Evolutionary conservation across 1,140 invertebrate species (phyloP).

Genomic region (Neodiprion fabricii): DNA sequence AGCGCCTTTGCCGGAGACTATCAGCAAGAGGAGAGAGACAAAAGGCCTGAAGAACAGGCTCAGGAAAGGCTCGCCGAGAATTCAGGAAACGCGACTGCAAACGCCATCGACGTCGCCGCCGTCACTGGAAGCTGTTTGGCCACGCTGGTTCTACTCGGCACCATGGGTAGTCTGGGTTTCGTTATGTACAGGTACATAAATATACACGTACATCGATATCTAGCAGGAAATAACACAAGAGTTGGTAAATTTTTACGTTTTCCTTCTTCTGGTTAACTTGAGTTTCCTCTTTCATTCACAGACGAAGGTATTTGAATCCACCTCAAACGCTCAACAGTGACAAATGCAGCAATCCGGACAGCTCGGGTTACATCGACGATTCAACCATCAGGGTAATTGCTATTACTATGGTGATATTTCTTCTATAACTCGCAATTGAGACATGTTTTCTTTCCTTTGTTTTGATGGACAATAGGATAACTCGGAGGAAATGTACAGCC

Average conservation of each 20-base stretch:
- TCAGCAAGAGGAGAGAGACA: slow-evolving; percentile 39
- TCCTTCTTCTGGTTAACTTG: not conserved
- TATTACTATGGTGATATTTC: slow-evolving; percentile 35
- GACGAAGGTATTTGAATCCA: slow-evolving; percentile 77
- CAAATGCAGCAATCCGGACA: slow-evolving; percentile 84
- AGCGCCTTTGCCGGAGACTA: slow-evolving; percentile 46
- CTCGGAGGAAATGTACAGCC: slow-evolving; percentile 90
- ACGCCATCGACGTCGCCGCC: slow-evolving; percentile 69
- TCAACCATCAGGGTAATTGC: slow-evolving; percentile 82
- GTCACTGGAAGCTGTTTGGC: slow-evolving; percentile 77
- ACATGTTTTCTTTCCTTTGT: not conserved
- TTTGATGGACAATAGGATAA: slow-evolving; percentile 71
- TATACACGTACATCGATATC: too few relatives aligned
- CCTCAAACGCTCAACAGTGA: slow-evolving; percentile 79
- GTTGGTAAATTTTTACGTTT: not conserved
- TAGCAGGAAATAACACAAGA: too few relatives aligned
- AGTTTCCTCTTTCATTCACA: slow-evolving; percentile 30
- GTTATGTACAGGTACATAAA: slow-evolving; percentile 69
- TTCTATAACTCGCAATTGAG: not conserved
- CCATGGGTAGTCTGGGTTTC: slow-evolving; percentile 74
- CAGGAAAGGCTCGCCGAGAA: not conserved
- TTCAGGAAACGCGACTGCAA: slow-evolving; percentile 31
- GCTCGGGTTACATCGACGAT: slow-evolving; percentile 87
- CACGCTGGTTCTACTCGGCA: slow-evolving; percentile 69
- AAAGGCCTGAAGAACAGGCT: slow-evolving; percentile 28